Evolutionary conservation across 1,140 invertebrate genomes (phyloP), one percentile per base, ranked within the genome.

Genomic region (Pseudomyrmex concolor): DNA sequence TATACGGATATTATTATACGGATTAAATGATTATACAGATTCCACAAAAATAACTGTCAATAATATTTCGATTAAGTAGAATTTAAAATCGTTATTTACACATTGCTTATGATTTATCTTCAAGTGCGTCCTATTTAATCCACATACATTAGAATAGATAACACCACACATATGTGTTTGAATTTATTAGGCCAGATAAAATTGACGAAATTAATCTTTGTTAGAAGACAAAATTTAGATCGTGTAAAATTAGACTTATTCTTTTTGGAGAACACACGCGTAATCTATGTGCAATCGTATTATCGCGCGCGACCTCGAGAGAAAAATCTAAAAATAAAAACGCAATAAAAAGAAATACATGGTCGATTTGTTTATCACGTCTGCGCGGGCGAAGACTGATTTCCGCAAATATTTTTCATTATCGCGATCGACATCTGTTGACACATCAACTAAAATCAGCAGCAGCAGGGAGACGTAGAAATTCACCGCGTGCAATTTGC

Each of bases 401-500:
- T 55, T 55, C 7, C n/a, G n/a, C 12, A 64, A 76, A 66, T 66
- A 67, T 66, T 71, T 59, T 70, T 25, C 64, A 1, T n/a, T 7
- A 17, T 50, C 54, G 10, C 15, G 17, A 55, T 64, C 48, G 25
- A 19, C 51, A 67, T 17, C 64, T 68, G 51, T 13, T 12, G n/a
- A 8, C 60, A 22, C 45, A 25, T 17, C 25, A 9, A n/a, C 45
- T 60, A 34, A 19, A 43, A 66, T 15, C 22, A 12, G 48, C 10
- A 68, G 8, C 50, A 55, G 63, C 51, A 55, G 63, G 4, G 15
- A 17, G 57, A 34, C 34, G 34, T 71, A 54, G 66, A 80, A 80
- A 80, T 71, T 80, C 43, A 70, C 54, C n/a, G 19, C n/a, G 60
- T 50, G 66, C 62, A 70, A 66, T 72, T 34, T 51, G 48, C 43